These are phyloP conservation scores for Colistium nudipinnis DNA, from an alignment of 2,113 vertebrate genomes.

Conservation along the genomic window DNA sequence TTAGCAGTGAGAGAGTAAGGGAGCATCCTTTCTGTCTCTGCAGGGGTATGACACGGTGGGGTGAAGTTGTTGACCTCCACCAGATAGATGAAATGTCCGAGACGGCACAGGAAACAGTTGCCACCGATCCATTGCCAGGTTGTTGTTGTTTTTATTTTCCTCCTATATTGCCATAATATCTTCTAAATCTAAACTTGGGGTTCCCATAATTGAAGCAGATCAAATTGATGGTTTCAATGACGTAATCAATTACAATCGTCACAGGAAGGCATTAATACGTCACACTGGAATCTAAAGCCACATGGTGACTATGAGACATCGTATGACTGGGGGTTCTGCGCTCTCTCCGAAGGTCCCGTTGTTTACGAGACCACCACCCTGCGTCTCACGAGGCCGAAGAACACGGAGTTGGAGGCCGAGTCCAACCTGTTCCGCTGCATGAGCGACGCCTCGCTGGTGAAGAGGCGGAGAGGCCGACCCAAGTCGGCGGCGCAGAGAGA, in stretches of 20 bases:
- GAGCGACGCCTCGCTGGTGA: constrained; percentile 82
- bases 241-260: too few species aligned
- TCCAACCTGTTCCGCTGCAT: constrained; percentile 84
- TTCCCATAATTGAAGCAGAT: too few species aligned
- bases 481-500: constrained; percentile 72
- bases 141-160: not conserved
- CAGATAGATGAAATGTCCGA: constrained; percentile 87
- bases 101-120: constrained; percentile 48
- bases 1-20: too few species aligned
- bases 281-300: too few species aligned
- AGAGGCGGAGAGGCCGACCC: constrained; percentile 77
- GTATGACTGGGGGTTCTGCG: not conserved
- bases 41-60: constrained; percentile 95
- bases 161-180: not conserved
- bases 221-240: too few species aligned
- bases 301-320: too few species aligned
- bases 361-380: constrained; percentile 81
- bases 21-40: constrained; percentile 1
- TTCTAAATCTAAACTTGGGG: not conserved
- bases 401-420: constrained; percentile 70
- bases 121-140: constrained; percentile 64
- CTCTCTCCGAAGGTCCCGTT: constrained; percentile 62
- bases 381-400: constrained; percentile 59
- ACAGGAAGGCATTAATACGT: too few species aligned
- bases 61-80: constrained; percentile 90